A percentile compares a stretch with the other conserved stretches of the same genome.
Conservation (phyloP, 2,888 invertebrate genomes). For the Phyllotreta cruciferae region DNA sequence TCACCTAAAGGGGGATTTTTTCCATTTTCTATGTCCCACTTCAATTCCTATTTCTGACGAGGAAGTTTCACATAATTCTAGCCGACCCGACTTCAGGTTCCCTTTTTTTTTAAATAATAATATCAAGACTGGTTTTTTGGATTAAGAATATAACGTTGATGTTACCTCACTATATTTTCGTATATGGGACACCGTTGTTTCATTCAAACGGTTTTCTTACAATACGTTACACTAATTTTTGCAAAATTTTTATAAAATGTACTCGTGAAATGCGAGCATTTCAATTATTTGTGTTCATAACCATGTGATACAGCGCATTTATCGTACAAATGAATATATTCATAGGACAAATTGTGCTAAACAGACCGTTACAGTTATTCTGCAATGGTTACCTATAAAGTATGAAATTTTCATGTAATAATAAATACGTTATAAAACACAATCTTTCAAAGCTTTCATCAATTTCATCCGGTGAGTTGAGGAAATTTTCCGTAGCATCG, state of each 20-base stretch:
- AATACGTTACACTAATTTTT: background rate
- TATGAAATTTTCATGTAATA: slow-evolving; percentile 4
- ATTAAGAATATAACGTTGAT: slow-evolving; percentile 17
- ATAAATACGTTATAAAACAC: background rate
- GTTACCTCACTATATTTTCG: slow-evolving; percentile 13
- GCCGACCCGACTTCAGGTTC: slow-evolving; percentile 24
- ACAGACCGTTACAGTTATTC: slow-evolving; percentile 25
- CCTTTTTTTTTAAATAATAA: slow-evolving; percentile 16
- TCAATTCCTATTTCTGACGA: slow-evolving; percentile 35
- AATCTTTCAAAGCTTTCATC: background rate
- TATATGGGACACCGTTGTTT: slow-evolving; percentile 1
- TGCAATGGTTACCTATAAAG: slow-evolving; percentile 7
- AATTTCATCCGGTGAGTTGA: background rate
- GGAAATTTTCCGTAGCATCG: background rate
- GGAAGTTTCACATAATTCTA: slow-evolving; percentile 34
- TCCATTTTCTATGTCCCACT: slow-evolving; percentile 31
- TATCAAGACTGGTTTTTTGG: slow-evolving; percentile 31
- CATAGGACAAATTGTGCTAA: slow-evolving; percentile 25
- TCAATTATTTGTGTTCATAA: slow-evolving; percentile 16
- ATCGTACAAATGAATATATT: slow-evolving; percentile 18
- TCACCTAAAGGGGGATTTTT: slow-evolving; percentile 31
- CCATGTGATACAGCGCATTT: slow-evolving; percentile 6
- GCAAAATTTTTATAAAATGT: slow-evolving; percentile 2
- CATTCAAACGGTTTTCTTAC: slow-evolving; percentile 16
- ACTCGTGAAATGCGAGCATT: slow-evolving; percentile 8